Evolutionary conservation across 1,140 invertebrate species (phyloP).

Genomic region (Drosophila navojoa): DNA sequence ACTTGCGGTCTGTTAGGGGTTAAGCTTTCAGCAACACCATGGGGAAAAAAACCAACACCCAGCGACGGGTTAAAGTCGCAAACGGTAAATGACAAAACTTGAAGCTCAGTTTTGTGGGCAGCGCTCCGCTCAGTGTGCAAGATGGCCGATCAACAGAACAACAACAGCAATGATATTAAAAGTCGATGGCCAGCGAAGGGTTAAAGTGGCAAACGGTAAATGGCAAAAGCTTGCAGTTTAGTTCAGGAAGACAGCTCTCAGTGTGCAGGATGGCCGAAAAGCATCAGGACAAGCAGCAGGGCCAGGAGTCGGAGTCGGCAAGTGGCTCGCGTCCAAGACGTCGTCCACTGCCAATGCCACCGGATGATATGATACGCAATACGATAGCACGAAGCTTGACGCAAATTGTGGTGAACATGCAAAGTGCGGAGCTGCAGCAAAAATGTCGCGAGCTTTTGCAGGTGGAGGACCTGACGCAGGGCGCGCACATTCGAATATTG

Average conservation of each 20-base stretch:
- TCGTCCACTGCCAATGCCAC: constrained; percentile 35
- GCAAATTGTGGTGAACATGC: constrained; percentile 67
- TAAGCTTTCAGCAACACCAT: background rate
- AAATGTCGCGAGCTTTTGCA: constrained; percentile 57
- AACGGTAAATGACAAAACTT: constrained; percentile 3
- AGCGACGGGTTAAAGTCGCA: background rate
- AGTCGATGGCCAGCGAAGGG: no score
- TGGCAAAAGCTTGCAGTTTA: background rate
- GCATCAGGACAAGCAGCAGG: background rate
- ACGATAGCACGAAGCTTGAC: constrained; percentile 58
- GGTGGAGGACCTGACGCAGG: constrained; percentile 42
- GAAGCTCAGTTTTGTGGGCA: constrained; percentile 1
- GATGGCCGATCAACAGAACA: no score
- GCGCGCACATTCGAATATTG: constrained; percentile 35
- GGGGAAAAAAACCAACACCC: background rate
- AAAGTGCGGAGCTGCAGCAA: constrained; percentile 14
- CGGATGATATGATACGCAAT: constrained; percentile 56
- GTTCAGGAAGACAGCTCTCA: background rate
- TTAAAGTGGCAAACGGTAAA: constrained; percentile 6
- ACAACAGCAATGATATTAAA: no score
- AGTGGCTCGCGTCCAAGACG: constrained; percentile 1
- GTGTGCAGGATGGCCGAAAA: constrained; percentile 23
- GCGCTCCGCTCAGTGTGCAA: background rate
- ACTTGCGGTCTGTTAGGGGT: background rate
- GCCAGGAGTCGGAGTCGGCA: no score